These are phyloP conservation scores for Trichogramma dendrolimi DNA, from an alignment of 2,888 invertebrate genomes.

Conservation along the genomic window DNA sequence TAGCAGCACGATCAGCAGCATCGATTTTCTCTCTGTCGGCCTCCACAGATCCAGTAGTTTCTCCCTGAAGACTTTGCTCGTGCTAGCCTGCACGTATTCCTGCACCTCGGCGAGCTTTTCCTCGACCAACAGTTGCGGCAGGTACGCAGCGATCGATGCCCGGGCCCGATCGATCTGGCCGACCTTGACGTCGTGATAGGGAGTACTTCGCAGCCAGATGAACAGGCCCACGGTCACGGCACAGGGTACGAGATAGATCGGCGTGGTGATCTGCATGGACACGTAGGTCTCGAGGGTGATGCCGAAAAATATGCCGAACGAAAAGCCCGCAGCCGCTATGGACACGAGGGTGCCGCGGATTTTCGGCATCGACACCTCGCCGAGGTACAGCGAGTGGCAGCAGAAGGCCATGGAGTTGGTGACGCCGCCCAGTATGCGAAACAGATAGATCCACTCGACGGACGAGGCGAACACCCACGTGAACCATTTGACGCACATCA, in stretches of 20 bases:
- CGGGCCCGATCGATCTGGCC: not conserved
- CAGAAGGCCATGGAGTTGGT: conserved; percentile 34
- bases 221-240: conserved; percentile 35
- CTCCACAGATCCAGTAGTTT: conserved; percentile 11
- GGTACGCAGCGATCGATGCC: conserved; percentile 10
- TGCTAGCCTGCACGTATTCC: conserved; percentile 20
- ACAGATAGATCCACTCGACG: conserved; percentile 32
- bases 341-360: conserved; percentile 43
- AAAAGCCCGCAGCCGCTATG: conserved; percentile 37
- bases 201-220: conserved; percentile 40
- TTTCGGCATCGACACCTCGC: conserved; percentile 36
- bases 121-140: conserved; percentile 19
- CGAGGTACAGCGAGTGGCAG: conserved; percentile 39
- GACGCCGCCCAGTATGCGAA: conserved; percentile 32
- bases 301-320: conserved; percentile 40
- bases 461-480: conserved; percentile 31
- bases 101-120: conserved; percentile 29
- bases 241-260: conserved; percentile 36
- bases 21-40: conserved; percentile 28
- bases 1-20: conserved; percentile 32
- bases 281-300: conserved; percentile 40
- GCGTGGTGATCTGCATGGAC: conserved; percentile 36
- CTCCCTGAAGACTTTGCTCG: conserved; percentile 15
- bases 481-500: conserved; percentile 31
- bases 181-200: conserved; percentile 33